Conservation (phyloP, 1,140 invertebrate genomes). For the Formica exsecta region DNA sequence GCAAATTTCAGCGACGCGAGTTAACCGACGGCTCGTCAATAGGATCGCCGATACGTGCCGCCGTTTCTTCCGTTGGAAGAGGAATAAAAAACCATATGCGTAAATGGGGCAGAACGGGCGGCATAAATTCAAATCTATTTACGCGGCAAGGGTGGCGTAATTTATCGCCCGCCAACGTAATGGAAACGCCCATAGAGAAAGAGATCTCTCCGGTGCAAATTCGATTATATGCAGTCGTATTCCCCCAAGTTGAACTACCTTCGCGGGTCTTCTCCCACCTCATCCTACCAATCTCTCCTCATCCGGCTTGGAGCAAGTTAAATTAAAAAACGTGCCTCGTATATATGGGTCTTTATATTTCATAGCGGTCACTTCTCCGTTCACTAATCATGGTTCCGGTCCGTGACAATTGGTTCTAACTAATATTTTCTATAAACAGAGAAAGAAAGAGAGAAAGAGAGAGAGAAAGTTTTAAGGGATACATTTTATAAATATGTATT, state of each 20-base stretch:
- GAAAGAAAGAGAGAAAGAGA: no score
- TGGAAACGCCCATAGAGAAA: constrained; percentile 74
- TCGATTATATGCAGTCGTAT: constrained; percentile 75
- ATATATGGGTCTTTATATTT: constrained; percentile 64
- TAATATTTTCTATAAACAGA: neutral
- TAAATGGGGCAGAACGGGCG: constrained; percentile 74
- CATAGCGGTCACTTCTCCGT: constrained; percentile 50
- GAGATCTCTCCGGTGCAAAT: constrained; percentile 73
- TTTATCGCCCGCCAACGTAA: constrained; percentile 75
- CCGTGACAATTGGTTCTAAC: constrained; percentile 39
- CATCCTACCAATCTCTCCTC: constrained; percentile 43
- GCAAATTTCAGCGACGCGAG: neutral
- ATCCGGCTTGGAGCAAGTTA: constrained; percentile 56
- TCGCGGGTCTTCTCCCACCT: constrained; percentile 35
- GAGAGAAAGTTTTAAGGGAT: no score
- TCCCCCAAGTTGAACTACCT: constrained; percentile 62
- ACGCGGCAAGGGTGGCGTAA: constrained; percentile 72
- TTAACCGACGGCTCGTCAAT: neutral
- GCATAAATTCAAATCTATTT: constrained; percentile 77
- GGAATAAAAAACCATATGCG: constrained; percentile 76
- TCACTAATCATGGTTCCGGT: constrained; percentile 1
- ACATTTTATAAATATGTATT: no score
- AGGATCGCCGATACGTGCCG: neutral
- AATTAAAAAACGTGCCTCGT: constrained; percentile 68
- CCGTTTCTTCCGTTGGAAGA: neutral